Evolutionary conservation across 2,888 invertebrate genomes (phyloP), one percentile per base, ranked within the genome.

Genomic region (Clunio marinus): DNA sequence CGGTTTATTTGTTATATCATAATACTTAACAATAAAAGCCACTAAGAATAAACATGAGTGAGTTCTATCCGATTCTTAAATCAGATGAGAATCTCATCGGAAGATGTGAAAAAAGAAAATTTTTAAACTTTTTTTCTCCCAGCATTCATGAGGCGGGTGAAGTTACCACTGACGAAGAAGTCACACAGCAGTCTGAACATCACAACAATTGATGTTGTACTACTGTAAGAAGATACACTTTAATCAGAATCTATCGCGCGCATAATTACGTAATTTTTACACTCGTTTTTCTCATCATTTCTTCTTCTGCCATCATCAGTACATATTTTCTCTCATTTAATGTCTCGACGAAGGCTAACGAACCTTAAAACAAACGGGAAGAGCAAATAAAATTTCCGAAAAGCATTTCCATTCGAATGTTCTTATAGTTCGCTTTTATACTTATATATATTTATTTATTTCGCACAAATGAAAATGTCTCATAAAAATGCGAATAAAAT

Each of bases 251-350:
- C 35, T 62, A 62, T 62, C 62, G 17, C 37, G 62, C 41, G 37
- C 41, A 41, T 62, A 62, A 62, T 62, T 62, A 62, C 62, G 37
- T 62, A 62, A 37, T 37, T 37, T 62, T 24, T n/a, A 46, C 35
- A 13, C 35, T 32, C 35, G 35, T 13, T 13, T 32, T 13, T 32
- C 13, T 32, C 35, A 32, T 32, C 35, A 32, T 32, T 5, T n/a
- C n/a, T 8, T 32, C 35, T 32, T 32, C 13, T 32, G 35, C 13
- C 41, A n/a, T n/a, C n/a, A n/a, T n/a, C n/a, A n/a, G n/a, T 15
- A 41, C 17, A 51, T 51, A 17, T 5, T 22, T 17, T 13, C 22
- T 51, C 51, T 22, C 22, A 51, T n/a, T n/a, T n/a, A n/a, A n/a
- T 51, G 22, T 41, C n/a, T n/a, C 15, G 41, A 4, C 7, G 15